phyloP scores from a whole-genome alignment of 2,113 vertebrate species.

The Rhinopomastus cyanomelas region DNA sequence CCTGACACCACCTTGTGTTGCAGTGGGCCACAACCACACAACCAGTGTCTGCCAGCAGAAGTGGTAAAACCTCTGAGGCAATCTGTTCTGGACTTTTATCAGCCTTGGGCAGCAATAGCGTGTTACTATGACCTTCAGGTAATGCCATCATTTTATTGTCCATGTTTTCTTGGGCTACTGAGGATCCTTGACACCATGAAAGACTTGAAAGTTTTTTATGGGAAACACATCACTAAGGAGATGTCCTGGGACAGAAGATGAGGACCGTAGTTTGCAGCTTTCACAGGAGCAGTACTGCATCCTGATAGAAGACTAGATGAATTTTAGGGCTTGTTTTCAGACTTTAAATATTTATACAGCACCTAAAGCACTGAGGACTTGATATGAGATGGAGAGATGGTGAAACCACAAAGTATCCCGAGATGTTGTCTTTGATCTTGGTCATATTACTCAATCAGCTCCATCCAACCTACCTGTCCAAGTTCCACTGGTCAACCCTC shows the following conservation, averaged over 20 bases:
- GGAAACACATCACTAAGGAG: neutral
- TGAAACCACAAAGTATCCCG: neutral
- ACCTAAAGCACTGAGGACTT: neutral
- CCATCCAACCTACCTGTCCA: neutral
- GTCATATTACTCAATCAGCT: neutral
- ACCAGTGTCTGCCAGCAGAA: neutral
- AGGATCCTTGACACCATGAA: neutral
- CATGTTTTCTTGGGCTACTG: neutral
- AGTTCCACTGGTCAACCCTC: neutral
- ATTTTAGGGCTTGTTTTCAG: neutral
- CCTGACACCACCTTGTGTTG: neutral
- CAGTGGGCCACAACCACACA: neutral
- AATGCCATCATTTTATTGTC: neutral
- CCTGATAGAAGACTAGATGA: neutral
- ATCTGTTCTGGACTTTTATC: neutral
- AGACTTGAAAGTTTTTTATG: neutral
- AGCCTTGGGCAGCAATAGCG: neutral
- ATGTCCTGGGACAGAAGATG: no score
- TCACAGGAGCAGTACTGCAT: neutral
- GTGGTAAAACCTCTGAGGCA: neutral
- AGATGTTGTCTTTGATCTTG: neutral
- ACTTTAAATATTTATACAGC: neutral
- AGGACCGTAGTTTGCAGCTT: neutral
- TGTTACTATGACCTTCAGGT: neutral
- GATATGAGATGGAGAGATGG: neutral